Conservation (phyloP, 2,888 invertebrate genomes). For the Phorcus lineatus region DNA sequence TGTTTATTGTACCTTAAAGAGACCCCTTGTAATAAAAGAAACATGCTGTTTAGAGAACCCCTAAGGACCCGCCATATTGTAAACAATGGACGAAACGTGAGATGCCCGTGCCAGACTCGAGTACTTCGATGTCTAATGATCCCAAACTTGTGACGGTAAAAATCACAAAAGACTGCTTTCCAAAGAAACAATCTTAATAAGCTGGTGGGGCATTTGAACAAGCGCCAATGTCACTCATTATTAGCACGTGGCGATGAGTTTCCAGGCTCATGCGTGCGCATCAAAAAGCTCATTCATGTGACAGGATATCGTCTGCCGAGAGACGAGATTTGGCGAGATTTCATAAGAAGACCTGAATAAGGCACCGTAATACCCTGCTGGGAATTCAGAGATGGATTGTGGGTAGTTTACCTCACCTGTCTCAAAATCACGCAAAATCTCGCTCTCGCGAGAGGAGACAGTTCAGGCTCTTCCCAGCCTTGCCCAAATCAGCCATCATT, state of each 20-base stretch:
- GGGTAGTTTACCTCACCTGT: no score
- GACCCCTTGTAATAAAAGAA: neutral
- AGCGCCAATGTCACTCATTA: neutral
- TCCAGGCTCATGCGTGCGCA: conserved; percentile 1
- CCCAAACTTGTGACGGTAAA: neutral
- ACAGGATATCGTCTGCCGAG: neutral
- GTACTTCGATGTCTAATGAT: neutral
- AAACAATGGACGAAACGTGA: neutral
- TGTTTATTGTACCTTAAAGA: conserved; percentile 2
- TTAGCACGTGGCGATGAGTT: neutral
- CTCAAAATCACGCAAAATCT: no score
- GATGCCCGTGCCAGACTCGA: neutral
- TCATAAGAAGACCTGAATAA: no score
- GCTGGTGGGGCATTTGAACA: neutral
- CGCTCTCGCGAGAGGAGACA: no score
- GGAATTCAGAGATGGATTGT: no score
- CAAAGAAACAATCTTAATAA: neutral
- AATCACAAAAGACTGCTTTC: neutral
- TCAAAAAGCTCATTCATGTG: neutral
- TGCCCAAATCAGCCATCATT: neutral
- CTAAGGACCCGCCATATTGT: neutral
- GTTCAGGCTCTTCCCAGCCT: no score
- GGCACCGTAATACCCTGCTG: no score
- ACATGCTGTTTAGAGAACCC: neutral
- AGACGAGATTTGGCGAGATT: no score